Percentiles rank a stretch among this genome's conserved stretches.
phyloP scores from a whole-genome alignment of 53 echinoderm and acorn worm genomes.

The Paelopatides confundens region DNA sequence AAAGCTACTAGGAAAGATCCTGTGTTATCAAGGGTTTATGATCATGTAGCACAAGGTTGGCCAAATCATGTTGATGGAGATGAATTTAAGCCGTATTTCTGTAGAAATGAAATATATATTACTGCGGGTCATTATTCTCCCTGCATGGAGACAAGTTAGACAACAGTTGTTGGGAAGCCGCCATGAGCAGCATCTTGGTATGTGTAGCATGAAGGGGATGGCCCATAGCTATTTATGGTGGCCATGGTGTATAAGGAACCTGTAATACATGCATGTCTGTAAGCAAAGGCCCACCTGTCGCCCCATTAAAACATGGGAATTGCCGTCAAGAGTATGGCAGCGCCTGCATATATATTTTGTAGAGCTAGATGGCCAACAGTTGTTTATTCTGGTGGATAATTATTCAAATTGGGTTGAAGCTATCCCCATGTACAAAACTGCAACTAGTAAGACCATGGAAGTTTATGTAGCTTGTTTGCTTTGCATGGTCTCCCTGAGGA shows the following conservation, averaged over 20 bases:
- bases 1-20: no score
- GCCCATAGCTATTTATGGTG: conserved; percentile 68
- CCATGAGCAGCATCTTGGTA: conserved; percentile 56
- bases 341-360: conserved; percentile 66
- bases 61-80: no score
- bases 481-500: conserved; percentile 66
- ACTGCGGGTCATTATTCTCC: no score
- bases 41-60: no score
- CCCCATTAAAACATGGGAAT: conserved; percentile 63
- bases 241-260: conserved; percentile 53
- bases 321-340: conserved; percentile 53
- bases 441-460: conserved; percentile 34
- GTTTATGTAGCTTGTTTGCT: conserved; percentile 65
- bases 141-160: no score
- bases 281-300: conserved; percentile 26
- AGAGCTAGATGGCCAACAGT: conserved; percentile 22
- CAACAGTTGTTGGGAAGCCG: background rate
- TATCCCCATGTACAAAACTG: conserved; percentile 7
- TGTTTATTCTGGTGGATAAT: conserved; percentile 14
- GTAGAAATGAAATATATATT: no score
- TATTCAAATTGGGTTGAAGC: conserved; percentile 59
- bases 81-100: no score
- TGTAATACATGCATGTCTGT: conserved; percentile 22
- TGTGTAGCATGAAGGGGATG: conserved; percentile 56
- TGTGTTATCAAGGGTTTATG: no score